Conservation (phyloP, 2,888 invertebrate species). For the Plebejus argus region DNA sequence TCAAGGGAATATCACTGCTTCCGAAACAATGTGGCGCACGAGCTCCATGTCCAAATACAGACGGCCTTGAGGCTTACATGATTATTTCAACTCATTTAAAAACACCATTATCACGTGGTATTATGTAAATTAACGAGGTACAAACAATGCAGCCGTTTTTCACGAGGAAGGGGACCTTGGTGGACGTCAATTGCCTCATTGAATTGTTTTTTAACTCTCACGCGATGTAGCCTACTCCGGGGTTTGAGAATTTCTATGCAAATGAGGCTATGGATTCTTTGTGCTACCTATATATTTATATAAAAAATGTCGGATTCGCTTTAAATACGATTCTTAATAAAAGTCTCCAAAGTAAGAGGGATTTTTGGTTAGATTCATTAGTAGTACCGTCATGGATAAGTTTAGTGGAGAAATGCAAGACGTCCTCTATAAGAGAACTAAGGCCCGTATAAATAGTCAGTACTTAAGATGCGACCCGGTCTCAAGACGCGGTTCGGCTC, state of each 20-base stretch:
- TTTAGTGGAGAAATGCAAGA: too few species aligned
- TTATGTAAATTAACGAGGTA: slow-evolving; percentile 14
- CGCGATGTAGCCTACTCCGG: not conserved
- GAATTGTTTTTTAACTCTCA: slow-evolving; percentile 27
- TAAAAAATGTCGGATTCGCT: too few species aligned
- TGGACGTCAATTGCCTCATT: not conserved
- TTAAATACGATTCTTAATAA: not conserved
- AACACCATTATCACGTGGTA: not conserved
- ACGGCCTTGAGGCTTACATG: slow-evolving; percentile 9
- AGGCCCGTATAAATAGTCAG: too few species aligned
- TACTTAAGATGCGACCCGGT: too few species aligned
- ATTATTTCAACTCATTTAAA: slow-evolving; percentile 16
- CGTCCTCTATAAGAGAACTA: too few species aligned
- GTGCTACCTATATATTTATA: not conserved
- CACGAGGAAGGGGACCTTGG: slow-evolving; percentile 18
- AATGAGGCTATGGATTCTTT: not conserved
- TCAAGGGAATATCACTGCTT: not conserved
- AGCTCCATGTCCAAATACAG: not conserved
- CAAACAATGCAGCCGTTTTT: slow-evolving; percentile 25
- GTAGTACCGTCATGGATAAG: too few species aligned
- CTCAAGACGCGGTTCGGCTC: too few species aligned
- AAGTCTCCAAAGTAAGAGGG: not conserved
- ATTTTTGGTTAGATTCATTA: too few species aligned
- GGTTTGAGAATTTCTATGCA: not conserved
- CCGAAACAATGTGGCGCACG: not conserved